These are phyloP conservation scores for Odontophorus gujanensis DNA, from an alignment of 2,113 vertebrate species.

Conservation along the genomic window DNA sequence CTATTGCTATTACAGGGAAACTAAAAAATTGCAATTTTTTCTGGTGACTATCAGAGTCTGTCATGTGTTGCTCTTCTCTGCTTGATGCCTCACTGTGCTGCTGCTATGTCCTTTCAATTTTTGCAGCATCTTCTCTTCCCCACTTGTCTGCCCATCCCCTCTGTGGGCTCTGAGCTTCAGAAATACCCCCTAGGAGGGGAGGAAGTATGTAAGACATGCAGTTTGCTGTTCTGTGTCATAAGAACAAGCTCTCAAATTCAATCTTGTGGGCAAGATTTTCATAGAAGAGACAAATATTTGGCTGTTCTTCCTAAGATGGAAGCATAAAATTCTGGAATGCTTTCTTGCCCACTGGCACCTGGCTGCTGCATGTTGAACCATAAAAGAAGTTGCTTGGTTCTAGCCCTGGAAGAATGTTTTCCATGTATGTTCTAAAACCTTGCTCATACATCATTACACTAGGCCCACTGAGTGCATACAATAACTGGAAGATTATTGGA, in stretches of 20 bases:
- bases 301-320: neutral
- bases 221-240: neutral
- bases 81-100: neutral
- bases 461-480: neutral
- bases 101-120: neutral
- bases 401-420: neutral
- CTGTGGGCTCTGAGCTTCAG: neutral
- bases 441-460: neutral
- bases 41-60: neutral
- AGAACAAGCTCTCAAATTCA: neutral
- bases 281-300: neutral
- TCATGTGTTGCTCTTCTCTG: neutral
- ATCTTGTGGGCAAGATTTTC: neutral
- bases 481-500: neutral
- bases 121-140: neutral
- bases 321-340: neutral
- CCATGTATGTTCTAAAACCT: neutral
- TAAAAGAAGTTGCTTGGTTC: neutral
- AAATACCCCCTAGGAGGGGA: fast-evolving
- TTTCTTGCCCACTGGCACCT: neutral
- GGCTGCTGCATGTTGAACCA: neutral
- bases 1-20: neutral
- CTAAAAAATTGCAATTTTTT: neutral
- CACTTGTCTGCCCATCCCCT: neutral
- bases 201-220: fast-evolving